These are phyloP conservation scores for Linyphia triangularis DNA, from an alignment of 2,888 invertebrate genomes.

Conservation along the genomic window DNA sequence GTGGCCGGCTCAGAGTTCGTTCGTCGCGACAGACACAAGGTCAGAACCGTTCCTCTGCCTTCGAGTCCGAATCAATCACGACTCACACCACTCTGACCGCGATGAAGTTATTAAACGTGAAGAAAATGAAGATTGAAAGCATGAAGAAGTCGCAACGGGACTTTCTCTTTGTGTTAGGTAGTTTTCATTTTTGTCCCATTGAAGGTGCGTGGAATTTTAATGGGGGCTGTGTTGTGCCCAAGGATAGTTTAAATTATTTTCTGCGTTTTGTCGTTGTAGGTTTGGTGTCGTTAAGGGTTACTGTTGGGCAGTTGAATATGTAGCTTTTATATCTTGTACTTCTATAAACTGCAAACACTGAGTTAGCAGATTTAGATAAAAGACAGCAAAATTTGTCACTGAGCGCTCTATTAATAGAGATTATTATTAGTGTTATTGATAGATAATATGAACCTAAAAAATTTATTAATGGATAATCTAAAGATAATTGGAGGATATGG, in stretches of 20 bases:
- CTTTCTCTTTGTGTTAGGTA: slow-evolving; percentile 9
- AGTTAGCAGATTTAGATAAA: too few relatives aligned
- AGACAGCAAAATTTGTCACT: too few relatives aligned
- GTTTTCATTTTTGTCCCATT: neutral
- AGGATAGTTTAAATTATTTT: neutral
- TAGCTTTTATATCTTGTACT: too few relatives aligned
- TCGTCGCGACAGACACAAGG: slow-evolving; percentile 22
- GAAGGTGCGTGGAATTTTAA: neutral
- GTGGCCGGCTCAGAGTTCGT: slow-evolving; percentile 30
- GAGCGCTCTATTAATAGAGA: too few relatives aligned
- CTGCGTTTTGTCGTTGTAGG: too few relatives aligned
- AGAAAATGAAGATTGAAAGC: neutral
- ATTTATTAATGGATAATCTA: too few relatives aligned
- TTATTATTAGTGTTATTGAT: too few relatives aligned
- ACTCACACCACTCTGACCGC: neutral
- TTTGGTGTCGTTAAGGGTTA: too few relatives aligned
- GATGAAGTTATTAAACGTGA: neutral
- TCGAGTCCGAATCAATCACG: slow-evolving; percentile 12
- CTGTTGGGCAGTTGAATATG: too few relatives aligned
- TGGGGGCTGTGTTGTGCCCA: neutral
- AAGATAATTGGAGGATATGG: too few relatives aligned
- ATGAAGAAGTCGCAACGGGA: neutral
- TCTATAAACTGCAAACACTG: too few relatives aligned
- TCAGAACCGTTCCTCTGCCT: slow-evolving; percentile 7
- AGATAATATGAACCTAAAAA: too few relatives aligned